Evolutionary conservation across 2,113 vertebrate genomes (phyloP), one percentile per base, ranked within the genome.

Genomic region (Nerophis lumbriciformis): DNA sequence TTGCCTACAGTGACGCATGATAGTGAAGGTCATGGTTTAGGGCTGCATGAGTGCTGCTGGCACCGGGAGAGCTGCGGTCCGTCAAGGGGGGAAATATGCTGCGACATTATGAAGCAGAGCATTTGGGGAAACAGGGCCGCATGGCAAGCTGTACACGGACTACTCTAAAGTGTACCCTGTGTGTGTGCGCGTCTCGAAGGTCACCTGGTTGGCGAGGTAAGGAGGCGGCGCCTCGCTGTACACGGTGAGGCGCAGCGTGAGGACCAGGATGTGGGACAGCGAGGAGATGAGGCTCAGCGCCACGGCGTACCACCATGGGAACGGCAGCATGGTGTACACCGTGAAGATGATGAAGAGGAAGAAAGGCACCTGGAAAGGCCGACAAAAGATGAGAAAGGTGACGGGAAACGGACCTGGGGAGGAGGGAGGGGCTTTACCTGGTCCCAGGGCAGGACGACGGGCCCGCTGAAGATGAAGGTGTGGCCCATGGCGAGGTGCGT

Each of bases 331-430:
- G 10, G 94, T 98, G 77, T 96, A 97, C 47, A 92, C 92, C 0
- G 93, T 94, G 70, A 99, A 98, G 83, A 97, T 92, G 71, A 96
- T 87, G 77, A 98, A 99, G 53, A 98, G 91, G 81, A 98, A 97
- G 84, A 94, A 96, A 14, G 96, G 95, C 71, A 96, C 95, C 96
- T 98, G 19, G 58, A 16, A 57, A 73, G 61, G 28, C 28, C 28
- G 28, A 70, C 16, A 71, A 0, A 0, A 21, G 58, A n/a, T 54
- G 5, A 45, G 19, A 56, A 39, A 0, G 7, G 10, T 6, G 39
- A 39, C 0, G 5, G 4, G 16, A 19, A 16, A 51, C 8, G n/a
- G 7, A 7, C 6, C 49, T 2, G 6, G 19, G 15, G 1, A n/a
- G 28, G 14, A 11, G 55, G 1, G 4, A 15, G 10, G 66, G 15